Evolutionary conservation across 2,888 invertebrate genomes (phyloP).

Genomic region (Agrilus cyanescens): DNA sequence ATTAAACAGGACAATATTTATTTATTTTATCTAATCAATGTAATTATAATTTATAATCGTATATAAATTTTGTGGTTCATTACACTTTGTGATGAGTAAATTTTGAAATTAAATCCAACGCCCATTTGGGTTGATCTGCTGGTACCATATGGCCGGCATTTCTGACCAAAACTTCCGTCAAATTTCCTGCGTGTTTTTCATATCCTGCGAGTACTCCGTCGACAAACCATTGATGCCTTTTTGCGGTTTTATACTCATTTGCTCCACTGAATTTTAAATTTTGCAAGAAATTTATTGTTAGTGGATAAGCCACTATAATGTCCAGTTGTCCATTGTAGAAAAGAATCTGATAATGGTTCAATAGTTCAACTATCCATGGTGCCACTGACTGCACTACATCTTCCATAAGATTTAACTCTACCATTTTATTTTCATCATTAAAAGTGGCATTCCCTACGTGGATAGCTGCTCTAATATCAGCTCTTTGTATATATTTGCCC

Average conservation of each 20-base stretch:
- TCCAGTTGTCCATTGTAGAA: slow-evolving; percentile 87
- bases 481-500: slow-evolving; percentile 49
- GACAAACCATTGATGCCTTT: slow-evolving; percentile 57
- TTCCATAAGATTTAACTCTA: slow-evolving; percentile 55
- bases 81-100: slow-evolving; percentile 40
- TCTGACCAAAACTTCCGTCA: slow-evolving; percentile 63
- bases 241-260: slow-evolving; percentile 52
- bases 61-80: no score
- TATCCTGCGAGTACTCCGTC: slow-evolving; percentile 62
- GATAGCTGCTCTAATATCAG: slow-evolving; percentile 55
- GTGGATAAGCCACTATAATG: slow-evolving; percentile 79
- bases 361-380: slow-evolving; percentile 54
- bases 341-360: slow-evolving; percentile 58
- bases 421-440: slow-evolving; percentile 45
- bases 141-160: slow-evolving; percentile 79
- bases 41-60: no score
- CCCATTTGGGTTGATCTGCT: slow-evolving; percentile 66
- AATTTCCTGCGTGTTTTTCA: slow-evolving; percentile 55
- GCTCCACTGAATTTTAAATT: slow-evolving; percentile 57
- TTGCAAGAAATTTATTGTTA: slow-evolving; percentile 68
- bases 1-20: no score
- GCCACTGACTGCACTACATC: slow-evolving; percentile 79
- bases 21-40: no score
- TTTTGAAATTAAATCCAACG: slow-evolving; percentile 57
- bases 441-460: slow-evolving; percentile 77